Percentiles rank a stretch among this genome's conserved stretches.
Evolutionary conservation across 1,140 invertebrate genomes (phyloP).

Genomic region (Bilobella aurantiaca): DNA sequence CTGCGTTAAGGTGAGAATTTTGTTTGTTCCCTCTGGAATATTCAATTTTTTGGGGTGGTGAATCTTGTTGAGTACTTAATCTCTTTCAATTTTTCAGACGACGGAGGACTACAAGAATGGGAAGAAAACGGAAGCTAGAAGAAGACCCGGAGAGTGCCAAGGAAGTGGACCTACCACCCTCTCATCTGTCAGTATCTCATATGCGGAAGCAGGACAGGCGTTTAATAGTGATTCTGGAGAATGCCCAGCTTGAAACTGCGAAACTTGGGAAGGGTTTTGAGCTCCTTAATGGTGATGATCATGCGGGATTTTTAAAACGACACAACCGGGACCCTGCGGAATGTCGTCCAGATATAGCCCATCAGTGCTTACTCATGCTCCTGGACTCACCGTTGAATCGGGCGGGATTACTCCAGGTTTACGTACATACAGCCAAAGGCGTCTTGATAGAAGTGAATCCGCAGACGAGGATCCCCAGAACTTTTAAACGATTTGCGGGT

Average conservation of each 20-base stretch:
- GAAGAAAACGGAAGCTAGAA: too few relatives aligned
- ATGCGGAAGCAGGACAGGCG: constrained; percentile 73
- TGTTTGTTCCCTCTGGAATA: too few relatives aligned
- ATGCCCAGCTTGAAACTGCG: constrained; percentile 87
- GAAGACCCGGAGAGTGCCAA: too few relatives aligned
- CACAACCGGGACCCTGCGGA: constrained; percentile 70
- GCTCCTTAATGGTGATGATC: constrained; percentile 88
- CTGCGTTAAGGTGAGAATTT: too few relatives aligned
- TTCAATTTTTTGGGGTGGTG: too few relatives aligned
- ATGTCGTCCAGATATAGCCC: constrained; percentile 86
- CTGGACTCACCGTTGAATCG: constrained; percentile 92
- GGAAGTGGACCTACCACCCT: constrained; percentile 53
- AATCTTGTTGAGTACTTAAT: too few relatives aligned
- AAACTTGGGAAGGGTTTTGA: constrained; percentile 83
- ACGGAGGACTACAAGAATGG: too few relatives aligned
- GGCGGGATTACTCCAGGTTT: constrained; percentile 82
- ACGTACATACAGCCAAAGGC: constrained; percentile 91
- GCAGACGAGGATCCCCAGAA: constrained; percentile 94
- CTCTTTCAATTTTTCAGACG: too few relatives aligned
- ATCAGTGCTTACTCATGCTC: constrained; percentile 91
- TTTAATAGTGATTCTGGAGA: constrained; percentile 85
- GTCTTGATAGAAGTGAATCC: constrained; percentile 97
- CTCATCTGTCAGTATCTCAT: constrained; percentile 59
- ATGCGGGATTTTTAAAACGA: constrained; percentile 69
- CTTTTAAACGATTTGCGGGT: constrained; percentile 95